phyloP scores from a whole-genome alignment of 2,797 vertebrate genomes.

The Micromesistius poutassou region DNA sequence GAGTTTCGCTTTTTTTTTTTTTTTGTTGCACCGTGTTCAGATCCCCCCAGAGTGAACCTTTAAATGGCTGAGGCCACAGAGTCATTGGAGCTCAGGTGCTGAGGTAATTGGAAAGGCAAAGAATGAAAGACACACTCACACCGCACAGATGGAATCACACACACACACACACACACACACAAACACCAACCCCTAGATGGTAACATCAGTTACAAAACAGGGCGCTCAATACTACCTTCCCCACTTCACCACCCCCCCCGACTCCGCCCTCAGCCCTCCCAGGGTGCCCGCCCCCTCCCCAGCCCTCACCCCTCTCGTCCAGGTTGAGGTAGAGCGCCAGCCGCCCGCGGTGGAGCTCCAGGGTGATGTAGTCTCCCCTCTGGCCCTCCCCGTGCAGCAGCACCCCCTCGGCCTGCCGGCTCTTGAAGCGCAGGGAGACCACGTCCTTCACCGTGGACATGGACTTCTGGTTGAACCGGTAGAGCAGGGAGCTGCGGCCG shows the following conservation, averaged over 20 bases:
- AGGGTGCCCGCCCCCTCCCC: neutral
- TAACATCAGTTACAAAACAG: neutral
- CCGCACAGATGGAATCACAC: neutral
- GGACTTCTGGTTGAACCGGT: constrained; percentile 96
- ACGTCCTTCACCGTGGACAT: constrained; percentile 98
- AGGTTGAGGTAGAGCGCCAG: constrained; percentile 88
- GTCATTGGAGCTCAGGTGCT: constrained; percentile 11
- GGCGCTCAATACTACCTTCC: neutral
- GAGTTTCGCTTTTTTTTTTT: neutral
- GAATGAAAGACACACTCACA: neutral
- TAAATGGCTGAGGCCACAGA: constrained; percentile 14
- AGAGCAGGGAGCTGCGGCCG: constrained; percentile 90
- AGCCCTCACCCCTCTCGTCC: constrained; percentile 67
- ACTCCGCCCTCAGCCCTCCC: neutral
- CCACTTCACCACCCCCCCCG: neutral
- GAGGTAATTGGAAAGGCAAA: constrained; percentile 10
- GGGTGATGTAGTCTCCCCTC: constrained; percentile 88
- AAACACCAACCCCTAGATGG: neutral
- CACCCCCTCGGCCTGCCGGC: constrained; percentile 89
- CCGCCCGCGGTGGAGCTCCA: constrained; percentile 88
- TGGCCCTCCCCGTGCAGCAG: constrained; percentile 95
- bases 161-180: neutral
- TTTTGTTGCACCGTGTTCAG: neutral
- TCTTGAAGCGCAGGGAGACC: constrained; percentile 93
- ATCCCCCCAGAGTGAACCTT: neutral